Evolutionary conservation across 2,113 vertebrate species (phyloP).

Genomic region (Setophaga petechia): DNA sequence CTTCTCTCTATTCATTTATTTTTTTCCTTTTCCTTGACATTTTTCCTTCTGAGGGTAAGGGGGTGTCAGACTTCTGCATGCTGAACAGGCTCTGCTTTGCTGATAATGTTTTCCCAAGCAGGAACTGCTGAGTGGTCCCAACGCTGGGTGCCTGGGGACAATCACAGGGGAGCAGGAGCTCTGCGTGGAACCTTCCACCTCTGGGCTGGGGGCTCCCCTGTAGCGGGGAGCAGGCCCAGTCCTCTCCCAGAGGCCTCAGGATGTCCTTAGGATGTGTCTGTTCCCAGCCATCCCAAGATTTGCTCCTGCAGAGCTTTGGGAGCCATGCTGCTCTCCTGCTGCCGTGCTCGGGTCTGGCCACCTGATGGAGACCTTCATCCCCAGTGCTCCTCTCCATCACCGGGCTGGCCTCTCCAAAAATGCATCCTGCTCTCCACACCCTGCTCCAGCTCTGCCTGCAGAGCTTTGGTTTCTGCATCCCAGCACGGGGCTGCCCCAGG

Average conservation of each 20-base stretch:
- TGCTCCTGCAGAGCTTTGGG: background rate
- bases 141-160: background rate
- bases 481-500: background rate
- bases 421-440: background rate
- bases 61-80: background rate
- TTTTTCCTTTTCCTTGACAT: background rate
- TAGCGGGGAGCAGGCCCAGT: background rate
- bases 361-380: conserved; percentile 59
- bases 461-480: background rate
- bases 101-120: background rate
- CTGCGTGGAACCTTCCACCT: background rate
- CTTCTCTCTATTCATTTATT: background rate
- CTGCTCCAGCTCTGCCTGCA: background rate
- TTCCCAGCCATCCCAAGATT: background rate
- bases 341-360: conserved; percentile 7
- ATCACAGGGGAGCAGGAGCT: background rate
- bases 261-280: background rate
- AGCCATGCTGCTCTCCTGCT: background rate
- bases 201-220: background rate
- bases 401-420: background rate
- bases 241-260: background rate
- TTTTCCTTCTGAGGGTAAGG: conserved; percentile 4
- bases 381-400: background rate
- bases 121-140: background rate
- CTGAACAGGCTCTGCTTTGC: background rate